phyloP scores from a whole-genome alignment of 2,113 vertebrate genomes.

The Loxodonta africana region DNA sequence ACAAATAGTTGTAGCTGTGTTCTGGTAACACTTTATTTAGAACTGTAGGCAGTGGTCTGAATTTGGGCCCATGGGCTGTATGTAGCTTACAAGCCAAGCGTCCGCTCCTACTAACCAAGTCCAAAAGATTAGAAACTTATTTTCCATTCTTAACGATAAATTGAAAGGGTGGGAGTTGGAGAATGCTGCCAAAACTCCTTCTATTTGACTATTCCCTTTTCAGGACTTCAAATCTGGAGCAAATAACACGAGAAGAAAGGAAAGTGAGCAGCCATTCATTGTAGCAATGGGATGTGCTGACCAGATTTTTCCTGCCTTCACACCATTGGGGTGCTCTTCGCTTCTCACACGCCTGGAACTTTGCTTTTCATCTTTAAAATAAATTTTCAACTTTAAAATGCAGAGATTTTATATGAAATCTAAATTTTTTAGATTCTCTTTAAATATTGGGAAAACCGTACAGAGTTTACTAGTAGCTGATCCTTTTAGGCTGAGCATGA shows the following conservation, averaged over 20 bases:
- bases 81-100: neutral
- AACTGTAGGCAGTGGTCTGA: neutral
- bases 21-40: neutral
- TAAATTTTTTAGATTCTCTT: neutral
- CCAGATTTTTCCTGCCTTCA: neutral
- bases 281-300: neutral
- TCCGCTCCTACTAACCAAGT: neutral
- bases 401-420: neutral
- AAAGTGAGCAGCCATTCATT: neutral
- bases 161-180: neutral
- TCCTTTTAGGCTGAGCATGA: neutral
- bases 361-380: neutral
- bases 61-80: neutral
- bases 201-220: neutral
- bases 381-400: neutral
- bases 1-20: neutral
- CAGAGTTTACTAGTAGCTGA: neutral
- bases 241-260: neutral
- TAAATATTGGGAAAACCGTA: neutral
- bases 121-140: neutral
- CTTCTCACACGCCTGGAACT: neutral
- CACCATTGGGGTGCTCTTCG: neutral
- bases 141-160: neutral
- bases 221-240: neutral
- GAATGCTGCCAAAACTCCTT: neutral